Base-by-base conservation (phyloP, 2,113 vertebrate species). In the Prinia subflava region DNA sequence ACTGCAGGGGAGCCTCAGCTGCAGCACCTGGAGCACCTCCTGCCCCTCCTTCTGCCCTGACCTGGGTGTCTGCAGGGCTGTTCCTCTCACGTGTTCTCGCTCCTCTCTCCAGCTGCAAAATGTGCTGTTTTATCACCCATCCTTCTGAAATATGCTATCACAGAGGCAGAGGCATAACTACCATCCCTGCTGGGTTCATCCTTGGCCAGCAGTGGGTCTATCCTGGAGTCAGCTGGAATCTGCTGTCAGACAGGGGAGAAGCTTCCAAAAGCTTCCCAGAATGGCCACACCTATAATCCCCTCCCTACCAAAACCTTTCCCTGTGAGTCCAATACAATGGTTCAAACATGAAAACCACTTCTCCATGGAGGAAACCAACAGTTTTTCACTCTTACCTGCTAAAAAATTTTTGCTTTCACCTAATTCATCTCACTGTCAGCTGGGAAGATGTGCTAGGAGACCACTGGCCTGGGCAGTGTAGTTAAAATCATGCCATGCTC, bases 71-170 rank as follows among this genome's bases (percentile, higher is more conserved):
- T 59, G 28, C 42, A 57, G 56, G 24, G 33, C 15, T 49, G 57
- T 13, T 31, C 35, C 30, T 57, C 50, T 65, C 31, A 42, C 15
- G 27, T 13, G 4, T 37, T 27, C 42, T 62, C 44, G n/a, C 9
- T 53, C 28, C 11, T 42, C 62, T 68, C 27, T 64, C 37, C 13
- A 13, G 44, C 25, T 76, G 44, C 11, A 52, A 64, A 88, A 27
- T 31, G 13, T 27, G 15, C 11, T 27, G 7, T 1, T 37, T 57
- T 37, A 20, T 44, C 33, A 13, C 18, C 21, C 0, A 0, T 50
- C 6, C 11, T 30, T 56, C 33, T 82, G 33, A 39, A 44, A 22
- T 76, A 5, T 4, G 4, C 13, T 42, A 13, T 27, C 28, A 19
- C 49, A 69, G 56, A 46, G 33, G 14, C 6, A 10, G 60, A 42